Evolutionary conservation across 1,140 invertebrate species (phyloP).

Genomic region (Tyrophagus putrescentiae): DNA sequence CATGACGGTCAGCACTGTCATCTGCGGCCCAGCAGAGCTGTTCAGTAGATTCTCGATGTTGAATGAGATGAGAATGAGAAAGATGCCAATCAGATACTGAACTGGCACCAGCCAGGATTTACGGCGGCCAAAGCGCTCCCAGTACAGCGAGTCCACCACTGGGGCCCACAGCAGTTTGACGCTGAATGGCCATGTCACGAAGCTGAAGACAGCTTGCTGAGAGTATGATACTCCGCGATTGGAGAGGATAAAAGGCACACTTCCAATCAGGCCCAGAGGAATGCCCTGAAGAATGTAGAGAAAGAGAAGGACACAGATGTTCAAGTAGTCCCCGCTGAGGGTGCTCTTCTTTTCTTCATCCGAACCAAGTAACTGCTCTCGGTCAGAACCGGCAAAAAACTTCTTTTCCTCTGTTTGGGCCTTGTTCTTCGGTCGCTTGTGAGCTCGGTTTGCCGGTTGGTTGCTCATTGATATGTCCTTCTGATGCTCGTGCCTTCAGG

Average conservation of each 20-base stretch:
- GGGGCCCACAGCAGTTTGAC: slow-evolving; percentile 96
- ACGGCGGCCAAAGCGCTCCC: slow-evolving; percentile 62
- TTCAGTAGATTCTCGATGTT: slow-evolving; percentile 60
- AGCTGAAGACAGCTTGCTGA: slow-evolving; percentile 93
- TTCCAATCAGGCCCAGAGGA: slow-evolving; percentile 76
- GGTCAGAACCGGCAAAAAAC: no score
- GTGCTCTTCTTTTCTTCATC: background rate
- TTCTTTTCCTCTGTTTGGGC: no score
- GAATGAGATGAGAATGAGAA: slow-evolving; percentile 67
- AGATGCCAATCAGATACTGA: slow-evolving; percentile 54
- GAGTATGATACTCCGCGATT: slow-evolving; percentile 75
- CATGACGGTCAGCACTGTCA: slow-evolving; percentile 58
- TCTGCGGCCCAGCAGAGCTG: slow-evolving; percentile 47
- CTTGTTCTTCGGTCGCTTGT: no score
- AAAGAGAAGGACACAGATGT: slow-evolving; percentile 68
- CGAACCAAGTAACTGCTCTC: no score
- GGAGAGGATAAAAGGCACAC: slow-evolving; percentile 87
- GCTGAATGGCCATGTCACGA: slow-evolving; percentile 95
- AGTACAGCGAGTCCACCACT: slow-evolving; percentile 82
- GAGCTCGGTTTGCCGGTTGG: no score
- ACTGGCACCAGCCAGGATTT: slow-evolving; percentile 95
- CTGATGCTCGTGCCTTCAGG: no score
- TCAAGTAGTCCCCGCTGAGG: slow-evolving; percentile 30
- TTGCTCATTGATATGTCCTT: no score
- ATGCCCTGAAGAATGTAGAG: slow-evolving; percentile 91